Conservation (phyloP, 1,140 invertebrate genomes). For the Cotesia chilonis region DNA sequence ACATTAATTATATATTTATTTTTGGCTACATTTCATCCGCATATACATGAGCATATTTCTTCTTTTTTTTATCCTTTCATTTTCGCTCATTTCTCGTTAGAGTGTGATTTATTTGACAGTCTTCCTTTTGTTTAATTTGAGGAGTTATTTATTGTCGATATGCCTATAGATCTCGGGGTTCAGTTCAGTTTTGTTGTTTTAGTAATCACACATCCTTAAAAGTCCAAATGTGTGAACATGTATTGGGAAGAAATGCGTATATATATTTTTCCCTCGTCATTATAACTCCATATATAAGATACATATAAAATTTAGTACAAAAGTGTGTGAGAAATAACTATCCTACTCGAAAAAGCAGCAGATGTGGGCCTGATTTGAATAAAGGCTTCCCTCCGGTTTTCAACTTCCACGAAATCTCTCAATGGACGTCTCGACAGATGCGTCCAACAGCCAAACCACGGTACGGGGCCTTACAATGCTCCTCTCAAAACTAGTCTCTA, state of each 20-base stretch:
- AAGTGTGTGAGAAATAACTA: slow-evolving; percentile 23
- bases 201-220: too few species aligned
- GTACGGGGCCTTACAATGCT: slow-evolving; percentile 6
- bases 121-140: slow-evolving; percentile 19
- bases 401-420: slow-evolving; percentile 29
- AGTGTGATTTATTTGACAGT: slow-evolving; percentile 29
- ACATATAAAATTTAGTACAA: neutral
- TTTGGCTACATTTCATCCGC: neutral
- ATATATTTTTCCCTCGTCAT: neutral
- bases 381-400: slow-evolving; percentile 31
- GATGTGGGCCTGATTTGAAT: slow-evolving; percentile 37
- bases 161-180: neutral
- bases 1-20: slow-evolving; percentile 25
- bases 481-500: slow-evolving; percentile 7
- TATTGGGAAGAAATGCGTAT: neutral
- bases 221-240: neutral
- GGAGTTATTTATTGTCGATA: slow-evolving; percentile 17
- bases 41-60: neutral
- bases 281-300: neutral
- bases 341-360: slow-evolving; percentile 19
- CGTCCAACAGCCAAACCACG: slow-evolving; percentile 2
- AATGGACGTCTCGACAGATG: slow-evolving; percentile 35
- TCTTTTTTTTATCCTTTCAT: neutral
- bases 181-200: neutral
- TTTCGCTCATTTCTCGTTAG: slow-evolving; percentile 8